Percentiles rank a stretch among this genome's conserved stretches.
Evolutionary conservation across 2,888 invertebrate genomes (phyloP).

Genomic region (Carterocephalus palaemon): DNA sequence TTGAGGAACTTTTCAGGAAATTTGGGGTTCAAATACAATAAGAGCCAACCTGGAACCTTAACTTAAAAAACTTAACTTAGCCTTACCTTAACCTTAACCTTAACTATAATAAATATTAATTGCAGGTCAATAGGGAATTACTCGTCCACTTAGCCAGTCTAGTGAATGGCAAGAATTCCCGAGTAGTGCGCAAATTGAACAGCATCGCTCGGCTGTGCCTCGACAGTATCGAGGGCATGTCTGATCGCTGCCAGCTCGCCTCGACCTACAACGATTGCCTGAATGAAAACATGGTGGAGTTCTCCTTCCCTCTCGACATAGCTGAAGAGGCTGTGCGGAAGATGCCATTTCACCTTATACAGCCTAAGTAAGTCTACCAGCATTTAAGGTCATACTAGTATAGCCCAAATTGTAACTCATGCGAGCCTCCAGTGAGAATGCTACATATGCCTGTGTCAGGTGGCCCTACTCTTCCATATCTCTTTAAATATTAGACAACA

Average conservation of each 20-base stretch:
- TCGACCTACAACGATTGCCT: constrained; percentile 71
- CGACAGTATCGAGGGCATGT: constrained; percentile 68
- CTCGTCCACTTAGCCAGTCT: constrained; percentile 62
- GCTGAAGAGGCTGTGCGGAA: constrained; percentile 69
- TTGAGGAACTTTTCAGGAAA: too few species aligned
- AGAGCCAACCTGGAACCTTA: too few species aligned
- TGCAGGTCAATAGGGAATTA: constrained; percentile 65
- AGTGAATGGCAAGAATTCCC: constrained; percentile 67
- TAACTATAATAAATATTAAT: neutral
- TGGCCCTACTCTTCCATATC: too few species aligned
- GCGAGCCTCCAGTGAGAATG: too few species aligned
- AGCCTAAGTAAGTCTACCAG: constrained; percentile 72
- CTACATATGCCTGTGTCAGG: too few species aligned
- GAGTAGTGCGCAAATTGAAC: constrained; percentile 65
- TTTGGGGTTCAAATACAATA: too few species aligned
- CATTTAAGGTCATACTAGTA: too few species aligned
- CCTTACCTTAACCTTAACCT: too few species aligned
- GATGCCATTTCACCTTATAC: constrained; percentile 72
- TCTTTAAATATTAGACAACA: too few species aligned
- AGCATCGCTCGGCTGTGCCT: constrained; percentile 64
- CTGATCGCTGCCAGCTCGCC: constrained; percentile 65
- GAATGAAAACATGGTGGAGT: constrained; percentile 70
- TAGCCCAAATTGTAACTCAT: too few species aligned
- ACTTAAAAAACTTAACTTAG: too few species aligned
- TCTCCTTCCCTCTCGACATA: constrained; percentile 66